Evolutionary conservation across 1,140 invertebrate genomes (phyloP).

Genomic region (Bilobella aurantiaca): DNA sequence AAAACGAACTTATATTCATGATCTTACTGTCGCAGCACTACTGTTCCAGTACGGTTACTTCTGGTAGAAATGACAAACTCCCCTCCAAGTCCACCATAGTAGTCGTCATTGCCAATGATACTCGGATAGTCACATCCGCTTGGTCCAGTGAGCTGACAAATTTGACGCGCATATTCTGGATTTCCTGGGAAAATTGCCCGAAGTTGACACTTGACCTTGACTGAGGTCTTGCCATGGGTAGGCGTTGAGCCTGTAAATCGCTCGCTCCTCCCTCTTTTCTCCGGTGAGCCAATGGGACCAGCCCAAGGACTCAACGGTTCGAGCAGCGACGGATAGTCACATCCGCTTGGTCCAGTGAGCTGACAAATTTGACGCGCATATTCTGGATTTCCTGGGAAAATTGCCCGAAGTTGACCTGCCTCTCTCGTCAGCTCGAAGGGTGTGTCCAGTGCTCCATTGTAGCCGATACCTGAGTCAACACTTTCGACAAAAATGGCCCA

Average conservation of each 20-base stretch:
- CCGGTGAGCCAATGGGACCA: slow-evolving; percentile 12
- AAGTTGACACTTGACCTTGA: background rate
- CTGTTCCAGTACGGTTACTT: slow-evolving; percentile 23
- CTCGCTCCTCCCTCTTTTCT: slow-evolving; percentile 9
- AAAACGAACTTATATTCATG: background rate
- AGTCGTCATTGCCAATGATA: slow-evolving; percentile 26
- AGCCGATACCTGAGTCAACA: slow-evolving; percentile 30
- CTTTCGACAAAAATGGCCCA: slow-evolving; percentile 31
- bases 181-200: slow-evolving; percentile 23
- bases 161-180: slow-evolving; percentile 13
- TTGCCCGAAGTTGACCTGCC: slow-evolving; percentile 18
- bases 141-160: slow-evolving; percentile 16
- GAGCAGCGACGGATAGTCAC: slow-evolving; percentile 25
- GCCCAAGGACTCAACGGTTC: background rate
- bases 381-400: slow-evolving; percentile 18
- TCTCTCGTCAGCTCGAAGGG: slow-evolving; percentile 23
- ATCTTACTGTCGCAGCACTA: slow-evolving; percentile 22
- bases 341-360: slow-evolving; percentile 18
- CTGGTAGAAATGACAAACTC: slow-evolving; percentile 33
- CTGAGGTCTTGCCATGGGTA: slow-evolving; percentile 20
- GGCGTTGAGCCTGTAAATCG: slow-evolving; percentile 14
- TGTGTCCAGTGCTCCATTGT: slow-evolving; percentile 27
- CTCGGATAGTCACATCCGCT: slow-evolving; percentile 27
- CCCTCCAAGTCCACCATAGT: slow-evolving; percentile 28
- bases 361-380: slow-evolving; percentile 19